phyloP scores from a whole-genome alignment of 23 tunicate species.

The Trididemnum clinides region DNA sequence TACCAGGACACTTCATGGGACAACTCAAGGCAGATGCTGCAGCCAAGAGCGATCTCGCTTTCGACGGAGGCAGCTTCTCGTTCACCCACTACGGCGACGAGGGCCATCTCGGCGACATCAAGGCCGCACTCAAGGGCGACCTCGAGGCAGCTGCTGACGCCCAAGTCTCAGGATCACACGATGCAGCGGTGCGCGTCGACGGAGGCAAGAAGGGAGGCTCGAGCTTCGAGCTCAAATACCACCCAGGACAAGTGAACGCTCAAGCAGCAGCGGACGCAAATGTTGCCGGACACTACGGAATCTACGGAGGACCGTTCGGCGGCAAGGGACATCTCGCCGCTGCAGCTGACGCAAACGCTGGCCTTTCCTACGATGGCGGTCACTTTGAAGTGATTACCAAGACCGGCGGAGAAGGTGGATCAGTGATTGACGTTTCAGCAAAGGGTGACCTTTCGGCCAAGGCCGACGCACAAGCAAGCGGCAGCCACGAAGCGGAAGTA shows the following conservation, averaged over 20 bases:
- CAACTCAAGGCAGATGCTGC: background rate
- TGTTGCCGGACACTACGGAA: background rate
- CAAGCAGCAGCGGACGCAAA: background rate
- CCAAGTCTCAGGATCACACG: background rate
- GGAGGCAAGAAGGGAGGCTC: conserved; percentile 25
- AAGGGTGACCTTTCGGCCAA: background rate
- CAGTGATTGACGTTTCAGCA: background rate
- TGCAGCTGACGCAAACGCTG: background rate
- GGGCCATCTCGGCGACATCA: background rate
- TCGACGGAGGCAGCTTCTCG: background rate
- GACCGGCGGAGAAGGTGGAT: background rate
- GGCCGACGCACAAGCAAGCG: conserved; percentile 11
- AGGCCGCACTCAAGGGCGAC: conserved; percentile 14
- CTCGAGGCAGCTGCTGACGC: background rate
- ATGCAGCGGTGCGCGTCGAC: background rate
- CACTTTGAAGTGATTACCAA: conserved; percentile 8
- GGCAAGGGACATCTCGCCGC: conserved; percentile 3
- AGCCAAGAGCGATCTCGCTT: conserved; percentile 5
- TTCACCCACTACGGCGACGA: background rate
- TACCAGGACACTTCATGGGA: background rate
- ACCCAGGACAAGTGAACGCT: background rate
- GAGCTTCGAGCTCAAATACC: background rate
- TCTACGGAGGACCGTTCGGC: background rate
- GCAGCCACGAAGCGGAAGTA: conserved; percentile 13
- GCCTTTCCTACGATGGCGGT: background rate